Evolutionary conservation across 53 echinoderm and acorn worm genomes (phyloP), one percentile per base, ranked within the genome.

Genomic region (Mesocentrotus franciscanus): DNA sequence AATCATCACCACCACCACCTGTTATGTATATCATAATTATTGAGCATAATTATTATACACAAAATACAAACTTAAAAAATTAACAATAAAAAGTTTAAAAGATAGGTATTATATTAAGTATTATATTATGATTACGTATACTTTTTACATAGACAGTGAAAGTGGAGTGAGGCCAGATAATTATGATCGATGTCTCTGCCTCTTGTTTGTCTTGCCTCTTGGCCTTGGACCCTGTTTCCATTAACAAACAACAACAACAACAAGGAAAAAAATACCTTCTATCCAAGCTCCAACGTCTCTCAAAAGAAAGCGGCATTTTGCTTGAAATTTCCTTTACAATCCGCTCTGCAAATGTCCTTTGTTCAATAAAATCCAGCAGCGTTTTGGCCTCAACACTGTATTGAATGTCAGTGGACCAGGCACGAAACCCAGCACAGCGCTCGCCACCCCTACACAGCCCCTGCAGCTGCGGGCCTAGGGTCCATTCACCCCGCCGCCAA

Each of bases 221-320:
- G n/a, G n/a, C n/a, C n/a, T n/a, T n/a, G 6, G 39, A 39, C 39
- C 49, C 49, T 49, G 49, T 49, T 49, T 49, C 49, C 3, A 49
- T 49, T 49, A 49, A 49, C 49, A 49, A 49, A 75, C 11, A 35
- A 18, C n/a, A n/a, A n/a, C n/a, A n/a, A n/a, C n/a, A n/a, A n/a
- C n/a, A n/a, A n/a, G n/a, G n/a, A 17, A 2, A 10, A 27, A 56
- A 87, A 56, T 72, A 92, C 92, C 92, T 92, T 72, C 92, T 92
- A 49, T 92, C 92, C 68, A 92, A 92, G 92, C 92, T 92, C 92
- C 92, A 92, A 71, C 92, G 92, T 74, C 92, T 71, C 75, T 92
- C 92, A 56, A 92, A 92, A 92, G 92, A 92, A 92, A 92, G 92
- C 68, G 92, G 92, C 92, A 92, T 92, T 68, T 76, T 76, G 75